These are phyloP conservation scores for Otus scops DNA, from an alignment of 2,797 vertebrate genomes.

Conservation along the genomic window DNA sequence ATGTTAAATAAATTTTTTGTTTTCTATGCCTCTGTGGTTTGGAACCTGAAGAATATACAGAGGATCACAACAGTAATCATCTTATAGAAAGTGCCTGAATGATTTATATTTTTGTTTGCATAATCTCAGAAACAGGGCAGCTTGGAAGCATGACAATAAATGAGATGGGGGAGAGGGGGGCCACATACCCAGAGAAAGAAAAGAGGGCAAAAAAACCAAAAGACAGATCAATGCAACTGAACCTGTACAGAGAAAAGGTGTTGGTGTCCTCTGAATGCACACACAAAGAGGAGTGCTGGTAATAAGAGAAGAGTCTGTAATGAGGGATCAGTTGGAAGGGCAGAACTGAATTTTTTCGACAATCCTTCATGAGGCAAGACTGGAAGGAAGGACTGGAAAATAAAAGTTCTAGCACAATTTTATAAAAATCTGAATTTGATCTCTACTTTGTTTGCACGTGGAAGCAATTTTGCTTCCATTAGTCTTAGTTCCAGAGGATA, in stretches of 20 bases:
- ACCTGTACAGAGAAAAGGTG: background rate
- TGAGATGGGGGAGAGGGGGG: rapidly evolving
- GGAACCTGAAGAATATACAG: background rate
- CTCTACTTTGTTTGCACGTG: background rate
- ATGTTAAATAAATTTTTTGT: background rate
- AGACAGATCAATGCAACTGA: background rate
- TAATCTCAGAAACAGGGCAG: background rate
- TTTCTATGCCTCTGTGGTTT: background rate
- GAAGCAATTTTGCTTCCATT: background rate
- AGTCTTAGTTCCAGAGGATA: background rate
- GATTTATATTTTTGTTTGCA: background rate
- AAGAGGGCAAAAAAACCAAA: background rate
- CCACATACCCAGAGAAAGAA: background rate
- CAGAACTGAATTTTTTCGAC: background rate
- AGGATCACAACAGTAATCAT: background rate
- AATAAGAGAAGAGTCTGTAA: background rate
- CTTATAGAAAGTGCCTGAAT: background rate
- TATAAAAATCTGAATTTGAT: background rate
- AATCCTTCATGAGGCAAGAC: background rate
- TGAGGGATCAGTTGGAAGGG: background rate
- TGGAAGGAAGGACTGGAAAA: background rate
- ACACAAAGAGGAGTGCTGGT: background rate
- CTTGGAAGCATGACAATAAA: background rate
- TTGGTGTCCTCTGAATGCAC: background rate
- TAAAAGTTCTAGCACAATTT: background rate